Conservation (phyloP, 2,888 invertebrate species). For the Phania funesta region DNA sequence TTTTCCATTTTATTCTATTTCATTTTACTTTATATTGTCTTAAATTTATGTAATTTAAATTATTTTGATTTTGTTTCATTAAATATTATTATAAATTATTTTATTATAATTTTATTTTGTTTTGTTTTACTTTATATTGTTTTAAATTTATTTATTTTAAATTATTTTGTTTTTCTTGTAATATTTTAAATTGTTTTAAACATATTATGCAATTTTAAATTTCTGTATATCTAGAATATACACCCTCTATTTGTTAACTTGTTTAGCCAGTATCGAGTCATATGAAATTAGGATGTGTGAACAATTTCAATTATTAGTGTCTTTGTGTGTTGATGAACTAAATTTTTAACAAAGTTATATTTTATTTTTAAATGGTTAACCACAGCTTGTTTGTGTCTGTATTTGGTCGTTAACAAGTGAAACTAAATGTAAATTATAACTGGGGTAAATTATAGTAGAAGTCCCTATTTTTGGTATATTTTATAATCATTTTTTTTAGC, state of each 20-base stretch:
- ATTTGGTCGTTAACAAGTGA: background rate
- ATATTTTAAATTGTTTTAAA: too few relatives aligned
- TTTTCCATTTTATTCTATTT: too few relatives aligned
- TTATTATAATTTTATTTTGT: too few relatives aligned
- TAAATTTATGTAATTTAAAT: too few relatives aligned
- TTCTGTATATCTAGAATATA: too few relatives aligned
- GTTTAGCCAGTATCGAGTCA: slow-evolving; percentile 13
- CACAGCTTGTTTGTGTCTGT: background rate
- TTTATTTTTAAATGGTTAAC: slow-evolving; percentile 12
- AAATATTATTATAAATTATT: too few relatives aligned
- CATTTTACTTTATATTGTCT: too few relatives aligned
- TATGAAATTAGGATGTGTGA: slow-evolving; percentile 38
- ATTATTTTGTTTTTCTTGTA: too few relatives aligned
- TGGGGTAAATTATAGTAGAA: slow-evolving; percentile 19
- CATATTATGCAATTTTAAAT: too few relatives aligned
- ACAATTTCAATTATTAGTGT: background rate
- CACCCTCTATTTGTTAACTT: slow-evolving; percentile 27
- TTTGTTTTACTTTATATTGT: too few relatives aligned
- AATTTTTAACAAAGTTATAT: slow-evolving; percentile 36
- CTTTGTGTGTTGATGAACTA: background rate
- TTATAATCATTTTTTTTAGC: background rate
- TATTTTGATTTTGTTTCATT: too few relatives aligned
- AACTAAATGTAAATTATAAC: slow-evolving; percentile 49
- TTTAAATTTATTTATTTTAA: too few relatives aligned
- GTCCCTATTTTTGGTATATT: slow-evolving; percentile 13